Conservation (phyloP, 2,113 vertebrate species). For the Ophiodon elongatus region DNA sequence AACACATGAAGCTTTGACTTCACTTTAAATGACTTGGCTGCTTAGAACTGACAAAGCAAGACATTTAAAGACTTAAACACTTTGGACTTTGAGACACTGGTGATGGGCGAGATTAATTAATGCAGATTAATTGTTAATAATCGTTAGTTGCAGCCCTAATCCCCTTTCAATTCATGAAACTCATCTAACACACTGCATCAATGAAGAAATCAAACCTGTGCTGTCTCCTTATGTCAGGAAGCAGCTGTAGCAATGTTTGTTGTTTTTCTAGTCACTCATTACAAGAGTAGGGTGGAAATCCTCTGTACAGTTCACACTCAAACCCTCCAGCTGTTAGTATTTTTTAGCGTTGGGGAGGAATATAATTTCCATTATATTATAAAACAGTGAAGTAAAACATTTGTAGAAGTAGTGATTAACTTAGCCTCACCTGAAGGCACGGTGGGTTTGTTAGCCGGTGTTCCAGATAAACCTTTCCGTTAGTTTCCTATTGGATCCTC, state of each 20-base stretch:
- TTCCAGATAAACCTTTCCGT: too few relatives aligned
- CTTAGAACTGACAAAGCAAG: too few relatives aligned
- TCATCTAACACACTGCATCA: background rate
- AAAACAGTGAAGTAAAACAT: background rate
- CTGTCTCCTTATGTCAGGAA: background rate
- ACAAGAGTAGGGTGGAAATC: background rate
- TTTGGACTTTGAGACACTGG: too few relatives aligned
- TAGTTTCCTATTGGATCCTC: too few relatives aligned
- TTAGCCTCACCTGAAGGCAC: background rate
- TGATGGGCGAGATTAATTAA: too few relatives aligned
- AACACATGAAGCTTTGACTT: too few relatives aligned
- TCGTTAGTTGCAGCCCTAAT: too few relatives aligned
- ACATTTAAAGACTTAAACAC: too few relatives aligned
- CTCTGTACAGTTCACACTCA: background rate
- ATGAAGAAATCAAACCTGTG: background rate
- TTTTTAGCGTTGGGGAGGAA: background rate
- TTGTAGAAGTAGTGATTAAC: background rate
- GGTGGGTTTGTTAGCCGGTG: too few relatives aligned
- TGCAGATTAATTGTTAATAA: too few relatives aligned
- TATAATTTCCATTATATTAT: background rate
- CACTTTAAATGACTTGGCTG: too few relatives aligned
- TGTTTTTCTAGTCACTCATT: background rate
- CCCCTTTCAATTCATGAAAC: background rate
- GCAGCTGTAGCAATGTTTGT: background rate
- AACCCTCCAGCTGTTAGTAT: background rate